Evolutionary conservation across 1,140 invertebrate species (phyloP).

Genomic region (Gonatopus flavifemur): DNA sequence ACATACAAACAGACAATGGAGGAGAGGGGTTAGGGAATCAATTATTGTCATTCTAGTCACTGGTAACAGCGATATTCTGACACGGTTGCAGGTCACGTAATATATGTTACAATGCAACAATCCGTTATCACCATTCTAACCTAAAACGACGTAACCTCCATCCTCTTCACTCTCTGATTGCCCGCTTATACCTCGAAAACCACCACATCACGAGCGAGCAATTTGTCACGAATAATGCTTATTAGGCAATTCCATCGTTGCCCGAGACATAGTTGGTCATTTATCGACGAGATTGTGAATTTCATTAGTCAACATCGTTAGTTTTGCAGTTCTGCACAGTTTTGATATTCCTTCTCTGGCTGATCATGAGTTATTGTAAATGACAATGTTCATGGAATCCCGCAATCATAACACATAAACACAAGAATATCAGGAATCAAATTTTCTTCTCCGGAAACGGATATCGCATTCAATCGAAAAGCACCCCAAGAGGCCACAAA

Average conservation of each 20-base stretch:
- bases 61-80: conserved; percentile 48
- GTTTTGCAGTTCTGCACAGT: no score
- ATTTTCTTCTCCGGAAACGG: no score
- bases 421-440: no score
- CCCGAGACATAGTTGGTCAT: conserved; percentile 42
- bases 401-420: no score
- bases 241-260: conserved; percentile 52
- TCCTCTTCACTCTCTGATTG: conserved; percentile 22
- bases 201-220: conserved; percentile 48
- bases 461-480: no score
- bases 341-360: no score
- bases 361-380: no score
- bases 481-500: no score
- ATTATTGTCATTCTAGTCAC: conserved; percentile 55
- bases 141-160: conserved; percentile 14
- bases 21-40: conserved; percentile 44
- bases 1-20: conserved; percentile 21
- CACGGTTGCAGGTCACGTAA: conserved; percentile 48
- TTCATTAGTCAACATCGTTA: no score
- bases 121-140: conserved; percentile 39
- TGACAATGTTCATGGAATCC: no score
- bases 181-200: conserved; percentile 36
- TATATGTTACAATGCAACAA: conserved; percentile 53
- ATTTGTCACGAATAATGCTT: conserved; percentile 56
- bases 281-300: conserved; percentile 53